These are phyloP conservation scores for Ethmia dodecea DNA, from an alignment of 2,888 invertebrate species.

Conservation along the genomic window DNA sequence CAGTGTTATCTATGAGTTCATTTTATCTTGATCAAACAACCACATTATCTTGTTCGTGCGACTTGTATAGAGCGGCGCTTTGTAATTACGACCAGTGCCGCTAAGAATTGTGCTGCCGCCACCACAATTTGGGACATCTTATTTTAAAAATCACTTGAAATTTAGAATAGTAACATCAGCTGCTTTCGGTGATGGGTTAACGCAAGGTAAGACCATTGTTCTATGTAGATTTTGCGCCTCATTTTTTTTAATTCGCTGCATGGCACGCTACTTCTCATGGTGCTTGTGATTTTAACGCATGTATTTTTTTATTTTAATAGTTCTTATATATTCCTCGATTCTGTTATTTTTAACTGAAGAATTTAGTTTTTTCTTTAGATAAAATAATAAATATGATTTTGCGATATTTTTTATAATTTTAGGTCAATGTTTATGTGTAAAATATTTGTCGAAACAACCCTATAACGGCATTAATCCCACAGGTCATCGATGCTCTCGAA, in stretches of 20 bases:
- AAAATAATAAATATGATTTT: too few relatives aligned
- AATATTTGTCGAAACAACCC: not conserved
- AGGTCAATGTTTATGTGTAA: not conserved
- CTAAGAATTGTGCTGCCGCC: too few relatives aligned
- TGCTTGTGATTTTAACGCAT: constrained; percentile 23
- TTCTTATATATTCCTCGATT: too few relatives aligned
- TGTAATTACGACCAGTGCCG: not conserved
- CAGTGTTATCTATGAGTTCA: constrained; percentile 29
- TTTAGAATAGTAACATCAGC: constrained; percentile 24
- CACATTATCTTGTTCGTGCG: not conserved
- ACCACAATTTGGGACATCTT: too few relatives aligned
- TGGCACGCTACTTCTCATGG: constrained; percentile 30
- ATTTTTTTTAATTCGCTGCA: constrained; percentile 51
- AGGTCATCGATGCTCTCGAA: constrained; percentile 81
- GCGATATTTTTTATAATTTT: not conserved
- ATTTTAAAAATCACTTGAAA: not conserved
- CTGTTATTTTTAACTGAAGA: too few relatives aligned
- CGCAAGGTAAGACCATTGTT: constrained; percentile 51
- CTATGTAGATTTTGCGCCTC: constrained; percentile 34
- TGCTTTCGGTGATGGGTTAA: constrained; percentile 66
- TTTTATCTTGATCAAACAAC: constrained; percentile 43
- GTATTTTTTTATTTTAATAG: constrained; percentile 19
- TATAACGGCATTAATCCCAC: constrained; percentile 22
- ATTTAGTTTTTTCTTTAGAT: too few relatives aligned
- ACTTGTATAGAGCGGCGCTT: too few relatives aligned